Conservation (phyloP, 2,113 vertebrate genomes). For the Leptosomus discolor region DNA sequence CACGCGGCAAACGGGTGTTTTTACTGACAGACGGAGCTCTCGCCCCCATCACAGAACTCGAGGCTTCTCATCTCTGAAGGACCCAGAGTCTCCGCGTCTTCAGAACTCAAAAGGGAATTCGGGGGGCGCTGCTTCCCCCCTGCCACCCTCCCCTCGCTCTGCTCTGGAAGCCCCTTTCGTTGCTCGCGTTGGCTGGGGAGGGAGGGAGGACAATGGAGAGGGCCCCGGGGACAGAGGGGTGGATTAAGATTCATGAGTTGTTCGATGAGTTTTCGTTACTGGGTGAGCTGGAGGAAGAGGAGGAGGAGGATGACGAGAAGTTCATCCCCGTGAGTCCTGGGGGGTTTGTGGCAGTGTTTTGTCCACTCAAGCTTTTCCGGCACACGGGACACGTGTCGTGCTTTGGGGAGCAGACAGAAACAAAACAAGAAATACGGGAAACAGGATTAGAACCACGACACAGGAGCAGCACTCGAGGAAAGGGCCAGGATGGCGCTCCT, state of each 20-base stretch:
- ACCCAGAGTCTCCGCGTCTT: neutral
- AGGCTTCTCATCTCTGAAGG: conserved; percentile 47
- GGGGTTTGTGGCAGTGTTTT: conserved; percentile 96
- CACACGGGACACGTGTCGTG: conserved; percentile 98
- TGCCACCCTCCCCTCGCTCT: neutral
- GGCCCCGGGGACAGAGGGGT: conserved; percentile 26
- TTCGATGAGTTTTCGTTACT: conserved; percentile 88
- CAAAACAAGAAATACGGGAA: neutral
- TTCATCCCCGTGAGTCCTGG: conserved; percentile 89
- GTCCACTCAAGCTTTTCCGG: conserved; percentile 95
- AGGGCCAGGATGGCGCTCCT: neutral
- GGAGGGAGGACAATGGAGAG: conserved; percentile 1
- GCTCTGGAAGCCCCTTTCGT: conserved; percentile 7
- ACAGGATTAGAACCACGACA: neutral
- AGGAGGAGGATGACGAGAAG: conserved; percentile 89
- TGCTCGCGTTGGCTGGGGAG: neutral
- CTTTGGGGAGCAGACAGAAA: conserved; percentile 68
- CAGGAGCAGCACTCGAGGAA: neutral
- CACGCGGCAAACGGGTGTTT: conserved; percentile 12
- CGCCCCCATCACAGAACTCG: neutral
- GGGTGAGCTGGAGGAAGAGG: conserved; percentile 86
- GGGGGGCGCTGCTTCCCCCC: neutral
- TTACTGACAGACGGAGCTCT: conserved; percentile 19
- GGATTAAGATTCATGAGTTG: conserved; percentile 82
- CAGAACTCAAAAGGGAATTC: neutral